Evolutionary conservation across 1,140 invertebrate species (phyloP), one percentile per base, ranked within the genome.

Genomic region (Drosophila tani): DNA sequence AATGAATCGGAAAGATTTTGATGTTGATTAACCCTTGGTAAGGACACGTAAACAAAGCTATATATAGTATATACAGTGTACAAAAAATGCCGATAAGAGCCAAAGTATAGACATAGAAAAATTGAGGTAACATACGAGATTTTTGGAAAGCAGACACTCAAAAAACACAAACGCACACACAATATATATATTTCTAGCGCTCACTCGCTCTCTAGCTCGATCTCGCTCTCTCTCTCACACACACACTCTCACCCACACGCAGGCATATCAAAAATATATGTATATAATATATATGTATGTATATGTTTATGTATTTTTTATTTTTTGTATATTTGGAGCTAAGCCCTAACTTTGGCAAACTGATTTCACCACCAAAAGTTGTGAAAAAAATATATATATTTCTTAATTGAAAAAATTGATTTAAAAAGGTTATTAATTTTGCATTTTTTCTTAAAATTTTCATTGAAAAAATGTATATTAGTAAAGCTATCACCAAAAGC

Each of bases 231-330:
- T 63, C n/a, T 32, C 60, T 27, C 49, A 19, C 11, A 32, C 45
- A 21, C 35, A 41, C 60, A 32, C 40, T n/a, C 45, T 53, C 74
- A 56, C 68, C 66, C 71, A 57, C 82, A 82, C 56, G 58, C 75
- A 82, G 83, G 83, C 79, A 83, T 87, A 87, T 87, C 80, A 87
- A 87, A 87, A 87, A 87, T 86, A 86, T 86, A 86, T 82, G 29
- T 69, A 46, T 76, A 67, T 81, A 47, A 66, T 78, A 57, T 78
- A 67, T 75, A 51, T 73, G 2, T 76, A 47, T 63, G 32, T 75
- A 49, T 46, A 15, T 80, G 43, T 66, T 11, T 66, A 62, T 77
- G 43, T 63, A 45, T 64, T n/a, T 24, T 64, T n/a, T n/a, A n/a
- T n/a, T 79, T 51, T 79, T 51, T 81, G 63, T 67, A 57, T 69